Base-by-base conservation (phyloP, 2,888 invertebrate species). In the Encarsia formosa region DNA sequence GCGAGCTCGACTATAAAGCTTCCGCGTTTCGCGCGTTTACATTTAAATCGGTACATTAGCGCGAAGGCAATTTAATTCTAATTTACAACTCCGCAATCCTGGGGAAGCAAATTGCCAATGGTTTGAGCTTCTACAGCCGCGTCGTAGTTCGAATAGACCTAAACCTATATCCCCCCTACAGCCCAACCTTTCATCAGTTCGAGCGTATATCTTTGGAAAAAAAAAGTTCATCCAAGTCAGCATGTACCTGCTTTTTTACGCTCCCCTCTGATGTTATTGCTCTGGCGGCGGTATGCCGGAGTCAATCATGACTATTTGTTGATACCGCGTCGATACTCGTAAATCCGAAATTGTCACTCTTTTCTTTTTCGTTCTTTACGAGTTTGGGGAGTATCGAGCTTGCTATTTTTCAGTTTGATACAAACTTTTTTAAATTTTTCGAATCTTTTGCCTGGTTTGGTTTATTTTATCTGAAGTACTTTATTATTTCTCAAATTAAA, bases 11-110 rank as follows among this genome's bases (percentile, higher is more conserved):
- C 43, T 38, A 55, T 61, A 62, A 60, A 61, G 61, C 59, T 59
- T 62, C 62, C 58, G 57, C 26, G 58, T 61, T 59, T 56, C 57
- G 57, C 62, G 46, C 62, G 63, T 66, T 66, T 65, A 62, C 66
- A 66, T 65, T 64, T 65, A 64, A 65, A 66, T 66, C 62, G 63
- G 61, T 58, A 61, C 62, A 64, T 66, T 64, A 66, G 59, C 61
- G 60, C 61, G 59, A 59, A 55, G 58, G 61, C 63, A 63, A 66
- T 66, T 64, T 63, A 62, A 65, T 65, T 64, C 62, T 65, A 64
- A 65, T 66, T 61, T 63, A 64, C 63, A 60, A 56, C 58, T 61
- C 58, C 57, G 54, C 61, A 63, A 63, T 63, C 58, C 58, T 52
- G 42, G 47, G 46, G n/a, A n/a, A n/a, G n/a, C 59, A 55, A 59